Base-by-base conservation (phyloP, 53 echinoderm and acorn worm genomes). In the Echinometra lucunter region DNA sequence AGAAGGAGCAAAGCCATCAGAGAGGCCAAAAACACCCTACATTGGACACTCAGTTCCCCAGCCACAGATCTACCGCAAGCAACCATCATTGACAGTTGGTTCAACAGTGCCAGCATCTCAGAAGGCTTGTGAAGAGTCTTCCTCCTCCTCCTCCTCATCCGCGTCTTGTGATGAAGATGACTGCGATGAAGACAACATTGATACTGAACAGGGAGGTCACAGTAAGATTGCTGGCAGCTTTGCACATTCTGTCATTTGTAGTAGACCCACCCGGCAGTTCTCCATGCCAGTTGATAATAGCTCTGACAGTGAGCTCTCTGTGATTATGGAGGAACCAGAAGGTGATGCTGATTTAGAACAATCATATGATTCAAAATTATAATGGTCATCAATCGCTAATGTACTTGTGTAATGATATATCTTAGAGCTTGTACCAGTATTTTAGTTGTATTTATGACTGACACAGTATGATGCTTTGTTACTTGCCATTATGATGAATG, bases 291-390 rank as follows among this genome's bases (percentile, higher is more conserved):
- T 27, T 28, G 60, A 94, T 83, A 17, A 82, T 37, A 94, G 94
- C 72, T 97, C 98, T 1, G 98, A 98, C 30, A 96, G 96, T 96
- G 98, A 98, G 37, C 95, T 98, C 53, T 98, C 98, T 1, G 96
- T 96, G 10, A 98, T 98, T 58, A 38, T 95, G n/a, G 98, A 98
- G 74, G 96, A 96, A n/a, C 91, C 95, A 34, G 96, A 97, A 0
- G 95, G 90, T 5, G 96, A 95, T 18, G 66, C 92, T 44, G 96
- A 87, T 37, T 38, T 60, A 57, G 89, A 89, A 28, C 85, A 49
- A 49, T 49, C 85, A 2, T 47, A 85, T 30, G 49, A 49, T 49
- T 85, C 85, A 85, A 85, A 85, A 28, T 28, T 85, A 16, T 85
- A 49, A 85, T 27, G n/a, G 15, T 38, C 3, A 49, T 2, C n/a